Evolutionary conservation across 2,888 invertebrate species (phyloP), one percentile per base, ranked within the genome.

Genomic region (Nomada goodeniana): DNA sequence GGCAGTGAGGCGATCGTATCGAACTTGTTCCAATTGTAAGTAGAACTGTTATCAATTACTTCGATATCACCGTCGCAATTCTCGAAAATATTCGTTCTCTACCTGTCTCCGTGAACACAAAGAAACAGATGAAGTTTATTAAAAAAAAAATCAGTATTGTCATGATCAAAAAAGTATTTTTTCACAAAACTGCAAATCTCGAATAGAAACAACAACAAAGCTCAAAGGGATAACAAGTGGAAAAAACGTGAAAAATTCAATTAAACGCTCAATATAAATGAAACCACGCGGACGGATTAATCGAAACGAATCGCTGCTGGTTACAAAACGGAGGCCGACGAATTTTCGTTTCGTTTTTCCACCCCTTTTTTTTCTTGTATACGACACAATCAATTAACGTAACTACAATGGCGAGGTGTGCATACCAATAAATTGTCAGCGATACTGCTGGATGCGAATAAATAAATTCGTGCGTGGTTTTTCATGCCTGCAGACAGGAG

Each of bases 371-470:
- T 44, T 26, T 69, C 42, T 50, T 42, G 23, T 20, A n/a, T 50
- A 36, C 65, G 52, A 44, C 59, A 60, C 73, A 50, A 63, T 74
- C 74, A 74, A 84, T 84, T 80, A 83, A 79, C 64, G 76, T 64
- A n/a, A 26, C 42, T 42, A 47, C 59, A 50, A 23, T 36, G 26
- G 60, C 73, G 69, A 75, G 67, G 36, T 26, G 29, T 42, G 55
- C 23, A 50, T 59, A 42, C 18, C 67, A 42, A 68, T 44, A 42
- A 53, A 74, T 20, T 69, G 36, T 1, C 53, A 44, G 50, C 44
- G 52, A 29, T 10, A 18, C 50, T 61, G 7, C 10, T 36, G 61
- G 26, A 44, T 18, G 23, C 55, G 60, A 69, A 63, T 70, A 69
- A 78, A 84, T 73, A 70, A 68, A 82, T 76, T 75, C 57, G 78